These are phyloP conservation scores for Menura novaehollandiae DNA, from an alignment of 2,113 vertebrate species.

Conservation along the genomic window DNA sequence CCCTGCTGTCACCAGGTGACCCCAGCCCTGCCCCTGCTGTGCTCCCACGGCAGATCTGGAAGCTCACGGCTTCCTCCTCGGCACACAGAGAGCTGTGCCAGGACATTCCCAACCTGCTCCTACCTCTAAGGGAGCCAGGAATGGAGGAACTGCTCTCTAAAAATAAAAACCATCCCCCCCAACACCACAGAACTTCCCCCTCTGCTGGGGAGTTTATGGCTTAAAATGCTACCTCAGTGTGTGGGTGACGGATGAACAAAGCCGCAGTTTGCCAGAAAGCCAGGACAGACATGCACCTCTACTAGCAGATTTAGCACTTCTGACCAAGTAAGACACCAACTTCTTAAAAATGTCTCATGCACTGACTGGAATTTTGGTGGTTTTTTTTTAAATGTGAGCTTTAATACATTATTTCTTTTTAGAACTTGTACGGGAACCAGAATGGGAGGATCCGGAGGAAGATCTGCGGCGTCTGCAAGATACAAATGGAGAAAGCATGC, in stretches of 20 bases:
- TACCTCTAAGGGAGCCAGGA: not conserved
- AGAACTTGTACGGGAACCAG: constrained; percentile 92
- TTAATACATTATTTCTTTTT: constrained; percentile 92
- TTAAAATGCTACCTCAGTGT: constrained; percentile 77
- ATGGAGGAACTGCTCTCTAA: not conserved
- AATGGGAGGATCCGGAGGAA: constrained; percentile 95
- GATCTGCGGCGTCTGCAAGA: constrained; percentile 88
- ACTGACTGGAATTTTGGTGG: constrained; percentile 61
- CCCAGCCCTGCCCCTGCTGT: not conserved
- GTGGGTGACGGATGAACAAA: constrained; percentile 71
- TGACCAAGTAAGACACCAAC: constrained; percentile 79
- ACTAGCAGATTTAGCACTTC: constrained; percentile 76
- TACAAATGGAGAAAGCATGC: constrained; percentile 73
- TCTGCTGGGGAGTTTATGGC: constrained; percentile 71
- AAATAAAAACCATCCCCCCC: not conserved
- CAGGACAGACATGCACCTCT: constrained; percentile 80
- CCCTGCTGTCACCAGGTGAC: not conserved
- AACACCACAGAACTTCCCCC: not conserved
- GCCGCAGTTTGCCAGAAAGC: constrained; percentile 74
- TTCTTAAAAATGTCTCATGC: constrained; percentile 79
- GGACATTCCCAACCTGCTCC: not conserved
- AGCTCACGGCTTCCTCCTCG: not conserved
- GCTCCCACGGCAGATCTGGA: not conserved
- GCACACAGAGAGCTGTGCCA: not conserved
- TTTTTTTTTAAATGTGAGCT: constrained; percentile 54